Conservation (phyloP, 2,888 invertebrate species). For the Tipula helvola region DNA sequence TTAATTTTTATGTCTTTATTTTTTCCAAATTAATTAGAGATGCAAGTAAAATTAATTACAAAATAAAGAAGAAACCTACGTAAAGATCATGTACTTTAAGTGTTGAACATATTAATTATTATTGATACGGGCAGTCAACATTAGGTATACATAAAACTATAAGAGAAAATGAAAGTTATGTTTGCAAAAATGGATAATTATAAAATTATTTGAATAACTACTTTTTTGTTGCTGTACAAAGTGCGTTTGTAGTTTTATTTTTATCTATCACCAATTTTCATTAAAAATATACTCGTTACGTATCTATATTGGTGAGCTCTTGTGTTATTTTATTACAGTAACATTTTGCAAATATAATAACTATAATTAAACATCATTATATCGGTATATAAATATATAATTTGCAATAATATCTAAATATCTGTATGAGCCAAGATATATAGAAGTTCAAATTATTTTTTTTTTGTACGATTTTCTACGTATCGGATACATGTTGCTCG, state of each 20-base stretch:
- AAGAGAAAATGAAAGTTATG: not conserved
- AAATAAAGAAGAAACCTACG: not conserved
- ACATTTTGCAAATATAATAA: not conserved
- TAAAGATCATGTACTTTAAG: not conserved
- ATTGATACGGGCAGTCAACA: not conserved
- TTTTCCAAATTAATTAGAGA: not conserved
- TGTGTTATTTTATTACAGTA: not conserved
- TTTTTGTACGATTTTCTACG: not conserved
- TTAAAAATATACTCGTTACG: not conserved
- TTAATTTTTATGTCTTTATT: not conserved
- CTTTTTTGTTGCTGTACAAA: not conserved
- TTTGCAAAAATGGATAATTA: not conserved
- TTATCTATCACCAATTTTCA: not conserved
- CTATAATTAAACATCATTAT: constrained; percentile 4
- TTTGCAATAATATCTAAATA: not conserved
- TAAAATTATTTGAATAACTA: not conserved
- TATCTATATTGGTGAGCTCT: not conserved
- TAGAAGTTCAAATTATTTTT: not conserved
- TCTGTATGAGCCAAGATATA: not conserved
- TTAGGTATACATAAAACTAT: not conserved
- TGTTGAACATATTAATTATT: not conserved
- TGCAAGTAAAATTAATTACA: not conserved
- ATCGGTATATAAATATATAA: not conserved
- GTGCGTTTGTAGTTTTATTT: not conserved
- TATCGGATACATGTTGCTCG: not conserved